These are phyloP conservation scores for Malurus melanocephalus DNA, from an alignment of 2,113 vertebrate genomes.

Conservation along the genomic window DNA sequence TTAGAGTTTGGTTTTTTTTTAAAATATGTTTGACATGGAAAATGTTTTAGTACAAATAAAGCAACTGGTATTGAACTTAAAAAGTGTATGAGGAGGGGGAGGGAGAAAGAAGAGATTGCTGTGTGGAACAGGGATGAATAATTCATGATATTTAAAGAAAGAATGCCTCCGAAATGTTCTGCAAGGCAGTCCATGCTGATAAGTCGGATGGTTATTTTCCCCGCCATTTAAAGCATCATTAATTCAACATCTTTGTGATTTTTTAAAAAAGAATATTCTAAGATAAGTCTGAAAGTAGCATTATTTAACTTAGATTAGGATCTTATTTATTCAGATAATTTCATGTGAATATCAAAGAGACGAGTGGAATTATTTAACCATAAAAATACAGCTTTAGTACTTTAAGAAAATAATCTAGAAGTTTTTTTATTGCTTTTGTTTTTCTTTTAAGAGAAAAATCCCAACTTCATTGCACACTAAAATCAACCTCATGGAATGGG, in stretches of 20 bases:
- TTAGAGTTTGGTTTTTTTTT: conserved; percentile 80
- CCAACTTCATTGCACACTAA: conserved; percentile 40
- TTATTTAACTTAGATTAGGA: conserved; percentile 71
- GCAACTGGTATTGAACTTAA: conserved; percentile 90
- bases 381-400: conserved; percentile 53
- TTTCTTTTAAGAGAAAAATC: not conserved
- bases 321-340: conserved; percentile 75
- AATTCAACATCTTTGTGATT: conserved; percentile 69
- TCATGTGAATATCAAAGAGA: conserved; percentile 66
- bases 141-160: conserved; percentile 92
- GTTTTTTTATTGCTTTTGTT: not conserved
- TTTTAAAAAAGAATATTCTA: conserved; percentile 52
- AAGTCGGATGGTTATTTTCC: conserved; percentile 69
- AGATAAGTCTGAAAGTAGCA: conserved; percentile 58
- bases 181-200: conserved; percentile 74
- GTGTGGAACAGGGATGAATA: conserved; percentile 83
- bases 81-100: conserved; percentile 67
- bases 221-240: conserved; percentile 77
- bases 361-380: conserved; percentile 67
- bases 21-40: conserved; percentile 88
- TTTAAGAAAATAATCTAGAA: conserved; percentile 55
- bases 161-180: conserved; percentile 77
- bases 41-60: conserved; percentile 97
- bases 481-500: conserved; percentile 75
- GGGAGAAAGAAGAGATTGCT: conserved; percentile 69